Percentiles rank a stretch among this genome's conserved stretches.
phyloP scores from a whole-genome alignment of 2,888 invertebrate genomes.

The Anaspis maculata region DNA sequence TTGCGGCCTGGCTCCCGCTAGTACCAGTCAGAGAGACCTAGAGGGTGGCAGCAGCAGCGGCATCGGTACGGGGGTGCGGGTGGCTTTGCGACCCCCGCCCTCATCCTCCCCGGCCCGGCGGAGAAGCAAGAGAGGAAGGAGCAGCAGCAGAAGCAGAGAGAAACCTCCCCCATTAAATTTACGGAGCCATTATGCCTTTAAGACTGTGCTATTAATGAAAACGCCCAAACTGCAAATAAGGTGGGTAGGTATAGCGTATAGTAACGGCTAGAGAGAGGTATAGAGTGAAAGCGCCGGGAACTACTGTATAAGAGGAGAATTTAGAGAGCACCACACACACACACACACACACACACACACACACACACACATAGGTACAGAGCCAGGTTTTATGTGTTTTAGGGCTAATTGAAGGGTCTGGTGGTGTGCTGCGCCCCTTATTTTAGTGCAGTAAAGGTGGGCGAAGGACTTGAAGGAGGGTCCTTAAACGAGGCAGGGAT shows the following conservation, averaged over 20 bases:
- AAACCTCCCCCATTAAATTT: constrained; percentile 29
- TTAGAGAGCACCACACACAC: constrained; percentile 7
- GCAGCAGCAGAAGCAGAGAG: constrained; percentile 16
- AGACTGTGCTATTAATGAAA: constrained; percentile 29
- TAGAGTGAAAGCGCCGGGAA: constrained; percentile 13
- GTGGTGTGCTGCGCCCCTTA: too few species aligned
- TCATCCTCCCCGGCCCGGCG: too few species aligned
- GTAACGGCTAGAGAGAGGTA: constrained; percentile 21
- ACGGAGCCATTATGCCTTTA: constrained; percentile 29
- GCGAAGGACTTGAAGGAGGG: too few species aligned
- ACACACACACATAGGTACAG: too few species aligned
- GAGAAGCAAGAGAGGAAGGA: too few species aligned
- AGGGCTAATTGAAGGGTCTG: constrained; percentile 11
- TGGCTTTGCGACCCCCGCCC: too few species aligned
- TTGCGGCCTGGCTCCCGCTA: constrained; percentile 25
- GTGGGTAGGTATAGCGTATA: constrained; percentile 7
- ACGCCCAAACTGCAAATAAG: constrained; percentile 13
- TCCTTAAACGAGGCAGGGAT: too few species aligned
- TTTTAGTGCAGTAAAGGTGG: too few species aligned
- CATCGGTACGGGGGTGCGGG: too few species aligned
- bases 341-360: too few species aligned
- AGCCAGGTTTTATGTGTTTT: constrained; percentile 13
- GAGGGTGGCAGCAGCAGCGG: too few species aligned
- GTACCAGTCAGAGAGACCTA: too few species aligned
- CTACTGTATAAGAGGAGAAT: constrained; percentile 7